phyloP scores from a whole-genome alignment of 2,797 vertebrate species.

The Macropodus opercularis region DNA sequence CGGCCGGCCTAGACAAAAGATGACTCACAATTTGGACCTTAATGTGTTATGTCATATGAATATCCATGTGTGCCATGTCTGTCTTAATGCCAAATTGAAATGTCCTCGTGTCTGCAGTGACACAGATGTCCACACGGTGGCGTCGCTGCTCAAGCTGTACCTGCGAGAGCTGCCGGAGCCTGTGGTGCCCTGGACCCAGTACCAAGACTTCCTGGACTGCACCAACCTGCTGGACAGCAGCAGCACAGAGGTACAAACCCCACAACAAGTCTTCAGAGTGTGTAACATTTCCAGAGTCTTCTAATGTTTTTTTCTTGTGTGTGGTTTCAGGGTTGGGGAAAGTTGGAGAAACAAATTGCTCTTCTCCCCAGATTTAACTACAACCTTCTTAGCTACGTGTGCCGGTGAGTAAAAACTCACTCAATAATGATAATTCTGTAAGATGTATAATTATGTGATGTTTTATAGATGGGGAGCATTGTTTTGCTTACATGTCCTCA shows the following conservation, averaged over 20 bases:
- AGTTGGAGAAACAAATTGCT: conserved; percentile 87
- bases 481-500: too few relatives aligned
- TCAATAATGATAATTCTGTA: too few relatives aligned
- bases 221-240: conserved; percentile 79
- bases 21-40: too few relatives aligned
- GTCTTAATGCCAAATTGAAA: neutral
- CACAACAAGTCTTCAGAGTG: neutral
- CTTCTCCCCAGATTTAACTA: conserved; percentile 91
- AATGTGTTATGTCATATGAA: neutral
- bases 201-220: conserved; percentile 92
- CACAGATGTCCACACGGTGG: conserved; percentile 98
- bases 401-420: conserved; percentile 85
- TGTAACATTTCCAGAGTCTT: neutral
- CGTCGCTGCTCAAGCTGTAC: conserved; percentile 95
- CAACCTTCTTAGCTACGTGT: conserved; percentile 93
- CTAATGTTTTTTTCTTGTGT: conserved; percentile 1
- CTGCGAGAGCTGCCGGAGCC: conserved; percentile 95
- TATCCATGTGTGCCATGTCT: too few relatives aligned
- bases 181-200: conserved; percentile 93
- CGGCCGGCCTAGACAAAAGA: too few relatives aligned
- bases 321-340: conserved; percentile 83
- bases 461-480: too few relatives aligned
- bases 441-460: too few relatives aligned
- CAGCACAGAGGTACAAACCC: conserved; percentile 76
- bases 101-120: conserved; percentile 80